Base-by-base conservation (phyloP, 2,113 vertebrate species). In the Colinus virginianus region DNA sequence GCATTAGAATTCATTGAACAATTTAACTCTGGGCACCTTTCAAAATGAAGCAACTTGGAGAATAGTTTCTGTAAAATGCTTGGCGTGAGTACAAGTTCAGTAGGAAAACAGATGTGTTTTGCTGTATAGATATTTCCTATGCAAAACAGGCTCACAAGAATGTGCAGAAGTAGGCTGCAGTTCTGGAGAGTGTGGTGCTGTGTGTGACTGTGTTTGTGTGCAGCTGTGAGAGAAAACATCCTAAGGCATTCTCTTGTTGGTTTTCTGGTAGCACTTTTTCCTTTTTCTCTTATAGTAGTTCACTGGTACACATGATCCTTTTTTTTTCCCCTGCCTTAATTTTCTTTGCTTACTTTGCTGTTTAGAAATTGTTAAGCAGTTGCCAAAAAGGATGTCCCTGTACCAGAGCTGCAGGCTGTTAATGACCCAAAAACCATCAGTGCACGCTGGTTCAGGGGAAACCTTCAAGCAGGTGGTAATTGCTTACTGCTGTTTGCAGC, bases 21-120 rank as follows among this genome's bases (percentile, higher is more conserved):
- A 45, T 91, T 91, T 90, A 79, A 59, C 85, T 63, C 34, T 93
- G 72, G 88, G 79, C 77, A 78, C 22, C 82, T 90, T 94, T 67
- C 68, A 61, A 87, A 96, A 90, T 77, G 45, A 80, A 94, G 59
- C 69, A 93, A 91, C 75, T 96, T 74, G 12, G 61, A 80, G 72
- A 83, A 56, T 64, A 68, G 61, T 86, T 91, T 90, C 61, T 84
- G 49, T 82, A 46, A 81, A 87, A 93, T 25, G 9, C 71, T 96
- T 74, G 78, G 68, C 86, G 81, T 0, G 14, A 90, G 40, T 58
- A 86, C 79, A 74, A 11, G 72, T 79, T 90, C 55, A 64, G 56
- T 64, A 83, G 42, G 78, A 77, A 61, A 83, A 19, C 84, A 85
- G 91, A 91, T 90, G 87, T 93, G 82, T 72, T 87, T 91, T 80